phyloP scores from a whole-genome alignment of 2,113 vertebrate species.

The Gasterosteus aculeatus region DNA sequence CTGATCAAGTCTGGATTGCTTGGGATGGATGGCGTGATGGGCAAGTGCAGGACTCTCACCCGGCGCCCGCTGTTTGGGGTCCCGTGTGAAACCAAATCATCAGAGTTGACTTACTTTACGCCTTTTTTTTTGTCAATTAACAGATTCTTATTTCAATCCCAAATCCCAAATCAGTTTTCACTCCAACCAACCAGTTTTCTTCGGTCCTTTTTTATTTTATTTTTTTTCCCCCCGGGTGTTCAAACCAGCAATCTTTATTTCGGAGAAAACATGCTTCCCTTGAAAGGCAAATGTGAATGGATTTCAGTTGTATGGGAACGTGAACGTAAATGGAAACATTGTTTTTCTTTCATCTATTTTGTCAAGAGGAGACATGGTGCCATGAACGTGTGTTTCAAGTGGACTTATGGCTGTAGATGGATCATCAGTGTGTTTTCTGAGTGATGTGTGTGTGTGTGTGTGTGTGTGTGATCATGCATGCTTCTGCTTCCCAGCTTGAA shows the following conservation, averaged over 20 bases:
- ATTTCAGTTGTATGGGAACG: not conserved
- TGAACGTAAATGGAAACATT: not conserved
- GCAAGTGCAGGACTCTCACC: not conserved
- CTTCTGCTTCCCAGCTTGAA: conserved; percentile 66
- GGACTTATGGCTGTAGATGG: conserved; percentile 33
- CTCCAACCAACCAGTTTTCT: not conserved
- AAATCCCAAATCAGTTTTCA: not conserved
- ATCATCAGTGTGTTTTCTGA: conserved; percentile 16
- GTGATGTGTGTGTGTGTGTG: conserved; percentile 25
- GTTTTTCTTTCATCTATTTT: not conserved
- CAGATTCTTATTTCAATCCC: not conserved
- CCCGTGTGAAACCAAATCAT: not conserved
- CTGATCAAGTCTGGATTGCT: not conserved
- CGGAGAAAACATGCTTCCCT: not conserved
- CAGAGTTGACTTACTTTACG: not conserved
- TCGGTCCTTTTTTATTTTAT: not conserved
- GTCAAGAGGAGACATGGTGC: not conserved
- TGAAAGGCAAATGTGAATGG: not conserved
- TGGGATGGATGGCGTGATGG: not conserved
- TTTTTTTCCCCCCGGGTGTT: not conserved
- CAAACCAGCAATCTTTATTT: not conserved
- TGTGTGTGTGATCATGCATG: conserved; percentile 55
- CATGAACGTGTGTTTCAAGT: not conserved
- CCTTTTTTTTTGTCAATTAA: not conserved
- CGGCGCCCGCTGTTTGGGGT: not conserved